A percentile compares a stretch with the other conserved stretches of the same genome.
These are phyloP conservation scores for Lithophane ornitopus DNA, from an alignment of 2,888 invertebrate species.

Conservation along the genomic window DNA sequence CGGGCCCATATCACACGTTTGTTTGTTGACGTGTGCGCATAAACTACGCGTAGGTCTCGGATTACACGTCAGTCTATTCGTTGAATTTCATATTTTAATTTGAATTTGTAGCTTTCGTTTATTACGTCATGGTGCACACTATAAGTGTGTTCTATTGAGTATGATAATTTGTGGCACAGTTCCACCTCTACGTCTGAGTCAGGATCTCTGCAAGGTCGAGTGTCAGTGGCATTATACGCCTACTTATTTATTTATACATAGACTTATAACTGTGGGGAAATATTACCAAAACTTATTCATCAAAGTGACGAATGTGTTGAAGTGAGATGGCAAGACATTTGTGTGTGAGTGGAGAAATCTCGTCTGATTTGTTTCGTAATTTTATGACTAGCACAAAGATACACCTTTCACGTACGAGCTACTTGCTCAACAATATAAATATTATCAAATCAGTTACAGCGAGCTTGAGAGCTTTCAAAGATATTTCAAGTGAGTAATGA, in stretches of 20 bases:
- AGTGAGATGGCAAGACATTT: background rate
- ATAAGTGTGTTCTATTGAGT: slow-evolving; percentile 11
- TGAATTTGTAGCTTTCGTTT: slow-evolving; percentile 17
- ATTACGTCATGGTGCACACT: slow-evolving; percentile 15
- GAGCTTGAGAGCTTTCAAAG: slow-evolving; percentile 10
- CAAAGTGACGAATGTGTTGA: slow-evolving; percentile 5
- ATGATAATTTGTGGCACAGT: slow-evolving; percentile 15
- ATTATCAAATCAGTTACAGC: background rate
- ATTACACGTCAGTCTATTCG: slow-evolving; percentile 19
- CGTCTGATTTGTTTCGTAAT: background rate
- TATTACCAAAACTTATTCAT: slow-evolving; percentile 13
- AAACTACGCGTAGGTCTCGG: slow-evolving; percentile 37
- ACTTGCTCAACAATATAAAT: background rate
- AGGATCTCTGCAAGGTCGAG: slow-evolving; percentile 38
- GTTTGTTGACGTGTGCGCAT: slow-evolving; percentile 51
- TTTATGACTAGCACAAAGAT: background rate
- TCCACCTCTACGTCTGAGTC: slow-evolving; percentile 33
- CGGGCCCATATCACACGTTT: slow-evolving; percentile 44
- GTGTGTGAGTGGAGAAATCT: background rate
- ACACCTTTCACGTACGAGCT: background rate
- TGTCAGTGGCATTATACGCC: slow-evolving; percentile 40
- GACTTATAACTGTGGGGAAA: background rate
- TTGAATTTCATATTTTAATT: slow-evolving; percentile 25
- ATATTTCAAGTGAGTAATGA: background rate
- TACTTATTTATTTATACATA: slow-evolving; percentile 21